Base-by-base conservation (phyloP, 2,113 vertebrate species). In the Dunckerocampus dactyliophorus region DNA sequence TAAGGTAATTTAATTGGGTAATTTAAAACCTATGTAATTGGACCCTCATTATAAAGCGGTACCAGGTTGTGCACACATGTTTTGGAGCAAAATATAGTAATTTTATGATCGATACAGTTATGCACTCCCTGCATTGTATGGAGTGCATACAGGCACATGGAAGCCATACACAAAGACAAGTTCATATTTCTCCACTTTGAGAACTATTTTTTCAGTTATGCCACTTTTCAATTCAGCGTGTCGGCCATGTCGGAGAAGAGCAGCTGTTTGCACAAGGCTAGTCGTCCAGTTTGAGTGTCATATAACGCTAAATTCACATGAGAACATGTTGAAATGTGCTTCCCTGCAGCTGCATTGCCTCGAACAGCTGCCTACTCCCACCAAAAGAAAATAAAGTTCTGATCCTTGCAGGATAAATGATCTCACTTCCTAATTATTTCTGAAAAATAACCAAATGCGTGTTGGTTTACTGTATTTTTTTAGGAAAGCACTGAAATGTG, bases 401-500 rank as follows among this genome's bases (percentile, higher is more conserved):
- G 17, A 58, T 57, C 1, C n/a, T n/a, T 8, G 42, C 8, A 16
- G 0, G 63, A 55, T 52, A 61, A 37, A 75, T 69, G 59, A 73
- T 46, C 58, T 74, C 62, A 71, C 45, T 59, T 75, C 69, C 72
- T 10, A 8, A 62, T 39, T 11, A 39, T 39, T 39, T 39, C 37
- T 39, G 37, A 39, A 39, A 46, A 54, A 55, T 28, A 28, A 28
- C 24, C 24, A 8, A 8, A 34, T 34, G 31, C 7, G 1, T 5
- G 4, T 34, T 5, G 31, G 16, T n/a, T 28, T 11, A 62, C 63
- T 71, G 64, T 47, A 6, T 34, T 53, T 19, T 19, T 13, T 6
- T 37, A 65, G 62, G 59, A n/a, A 63, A 52, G 51, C 9, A 10
- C 3, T 3, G 8, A 62, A 50, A 65, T 51, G 61, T 3, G 60